Conservation (phyloP, 2,797 vertebrate genomes). For the Chrysocyon brachyurus region DNA sequence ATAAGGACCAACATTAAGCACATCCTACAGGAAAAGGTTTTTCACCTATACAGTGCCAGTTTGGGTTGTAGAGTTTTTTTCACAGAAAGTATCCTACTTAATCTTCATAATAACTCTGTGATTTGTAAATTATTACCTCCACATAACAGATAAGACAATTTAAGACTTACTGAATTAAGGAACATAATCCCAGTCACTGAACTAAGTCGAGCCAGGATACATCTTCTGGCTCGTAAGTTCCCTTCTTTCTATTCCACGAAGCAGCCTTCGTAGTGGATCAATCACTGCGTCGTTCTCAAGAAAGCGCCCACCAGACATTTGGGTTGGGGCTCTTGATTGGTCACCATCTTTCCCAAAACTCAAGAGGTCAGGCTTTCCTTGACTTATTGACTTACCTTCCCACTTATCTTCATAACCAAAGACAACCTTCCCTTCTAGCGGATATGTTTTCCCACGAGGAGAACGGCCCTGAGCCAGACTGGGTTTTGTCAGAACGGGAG, state of each 20-base stretch:
- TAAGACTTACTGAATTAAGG: neutral
- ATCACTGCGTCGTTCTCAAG: neutral
- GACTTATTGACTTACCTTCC: neutral
- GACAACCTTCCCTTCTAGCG: slow-evolving; percentile 88
- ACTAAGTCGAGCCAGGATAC: neutral
- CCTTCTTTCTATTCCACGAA: neutral
- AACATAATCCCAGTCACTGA: neutral
- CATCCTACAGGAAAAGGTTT: neutral
- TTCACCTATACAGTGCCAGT: neutral
- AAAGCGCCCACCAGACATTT: neutral
- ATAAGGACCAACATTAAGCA: too few species aligned
- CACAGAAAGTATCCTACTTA: neutral
- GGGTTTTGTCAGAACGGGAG: slow-evolving; percentile 96
- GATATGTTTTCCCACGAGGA: slow-evolving; percentile 99
- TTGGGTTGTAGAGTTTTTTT: neutral
- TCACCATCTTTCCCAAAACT: neutral
- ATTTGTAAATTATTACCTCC: neutral
- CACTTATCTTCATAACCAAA: neutral
- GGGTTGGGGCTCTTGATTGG: neutral
- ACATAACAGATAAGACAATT: neutral
- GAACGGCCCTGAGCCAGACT: slow-evolving; percentile 96
- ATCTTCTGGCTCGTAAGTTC: neutral
- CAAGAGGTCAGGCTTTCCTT: neutral
- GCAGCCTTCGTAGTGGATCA: accelerated
- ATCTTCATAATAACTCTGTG: neutral